Percentiles rank a stretch among this genome's conserved stretches.
phyloP scores from a whole-genome alignment of 2,888 invertebrate genomes.

The Trichogramma dendrolimi region DNA sequence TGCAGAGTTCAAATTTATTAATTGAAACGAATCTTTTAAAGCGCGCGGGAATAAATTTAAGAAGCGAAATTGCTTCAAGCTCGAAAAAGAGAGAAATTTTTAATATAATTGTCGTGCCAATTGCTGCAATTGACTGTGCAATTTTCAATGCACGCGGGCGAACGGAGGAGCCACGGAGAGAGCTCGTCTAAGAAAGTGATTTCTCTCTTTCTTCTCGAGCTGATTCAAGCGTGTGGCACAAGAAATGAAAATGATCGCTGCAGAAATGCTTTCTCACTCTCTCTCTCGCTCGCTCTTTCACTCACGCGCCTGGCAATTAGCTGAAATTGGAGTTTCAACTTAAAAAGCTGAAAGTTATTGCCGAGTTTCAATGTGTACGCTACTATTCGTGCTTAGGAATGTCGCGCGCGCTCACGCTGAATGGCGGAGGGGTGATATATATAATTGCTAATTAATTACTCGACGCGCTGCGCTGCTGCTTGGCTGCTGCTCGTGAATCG shows the following conservation, averaged over 20 bases:
- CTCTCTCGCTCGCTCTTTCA: too few species aligned
- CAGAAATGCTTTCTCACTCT: neutral
- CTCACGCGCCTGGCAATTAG: constrained; percentile 19
- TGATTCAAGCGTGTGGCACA: neutral
- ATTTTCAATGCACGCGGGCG: constrained; percentile 7
- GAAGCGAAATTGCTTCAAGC: too few species aligned
- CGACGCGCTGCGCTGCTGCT: neutral
- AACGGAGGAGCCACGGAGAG: neutral
- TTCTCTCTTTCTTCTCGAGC: constrained; percentile 1
- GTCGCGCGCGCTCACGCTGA: constrained; percentile 1
- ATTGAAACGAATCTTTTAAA: too few species aligned
- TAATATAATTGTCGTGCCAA: neutral
- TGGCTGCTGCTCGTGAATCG: too few species aligned
- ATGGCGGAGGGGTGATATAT: constrained; percentile 9
- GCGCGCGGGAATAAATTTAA: too few species aligned
- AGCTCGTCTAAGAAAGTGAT: constrained; percentile 1
- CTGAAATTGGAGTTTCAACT: constrained; percentile 36
- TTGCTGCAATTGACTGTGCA: neutral
- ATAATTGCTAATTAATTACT: constrained; percentile 28
- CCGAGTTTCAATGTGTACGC: neutral
- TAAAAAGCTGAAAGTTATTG: constrained; percentile 37
- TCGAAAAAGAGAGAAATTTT: neutral
- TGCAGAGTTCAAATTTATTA: too few species aligned
- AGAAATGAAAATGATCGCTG: neutral
- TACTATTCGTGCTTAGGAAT: neutral